phyloP scores from a whole-genome alignment of 2,113 vertebrate species.

The Calidris pygmaea region DNA sequence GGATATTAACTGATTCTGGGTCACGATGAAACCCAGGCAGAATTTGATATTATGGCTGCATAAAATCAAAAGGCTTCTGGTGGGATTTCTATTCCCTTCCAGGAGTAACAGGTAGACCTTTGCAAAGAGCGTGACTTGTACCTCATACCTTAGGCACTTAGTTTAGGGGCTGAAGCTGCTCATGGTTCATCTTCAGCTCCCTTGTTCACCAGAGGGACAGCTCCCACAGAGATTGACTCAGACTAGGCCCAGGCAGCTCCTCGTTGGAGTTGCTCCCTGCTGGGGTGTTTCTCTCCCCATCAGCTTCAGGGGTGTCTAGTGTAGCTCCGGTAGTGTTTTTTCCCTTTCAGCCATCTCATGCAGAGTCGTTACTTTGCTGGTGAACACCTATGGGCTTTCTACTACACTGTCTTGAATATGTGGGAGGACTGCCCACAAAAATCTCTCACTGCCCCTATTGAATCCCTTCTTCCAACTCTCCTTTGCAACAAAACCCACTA shows the following conservation, averaged over 20 bases:
- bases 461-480: neutral
- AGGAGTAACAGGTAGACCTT: neutral
- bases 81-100: neutral
- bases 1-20: neutral
- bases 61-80: neutral
- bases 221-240: neutral
- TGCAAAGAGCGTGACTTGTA: neutral
- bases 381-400: neutral
- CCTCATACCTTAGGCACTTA: neutral
- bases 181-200: neutral
- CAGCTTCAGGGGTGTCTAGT: neutral
- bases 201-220: neutral
- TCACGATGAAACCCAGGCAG: conserved; percentile 4
- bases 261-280: neutral
- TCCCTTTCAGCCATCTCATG: neutral
- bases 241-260: neutral
- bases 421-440: neutral
- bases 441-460: fast-evolving
- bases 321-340: neutral
- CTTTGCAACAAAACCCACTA: neutral
- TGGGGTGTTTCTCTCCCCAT: neutral
- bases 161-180: neutral
- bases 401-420: fast-evolving
- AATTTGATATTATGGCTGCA: neutral
- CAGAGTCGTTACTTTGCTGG: neutral